Percentiles rank a stretch among this genome's conserved stretches.
phyloP scores from a whole-genome alignment of 2,797 vertebrate species.

The Cyprinella venusta region DNA sequence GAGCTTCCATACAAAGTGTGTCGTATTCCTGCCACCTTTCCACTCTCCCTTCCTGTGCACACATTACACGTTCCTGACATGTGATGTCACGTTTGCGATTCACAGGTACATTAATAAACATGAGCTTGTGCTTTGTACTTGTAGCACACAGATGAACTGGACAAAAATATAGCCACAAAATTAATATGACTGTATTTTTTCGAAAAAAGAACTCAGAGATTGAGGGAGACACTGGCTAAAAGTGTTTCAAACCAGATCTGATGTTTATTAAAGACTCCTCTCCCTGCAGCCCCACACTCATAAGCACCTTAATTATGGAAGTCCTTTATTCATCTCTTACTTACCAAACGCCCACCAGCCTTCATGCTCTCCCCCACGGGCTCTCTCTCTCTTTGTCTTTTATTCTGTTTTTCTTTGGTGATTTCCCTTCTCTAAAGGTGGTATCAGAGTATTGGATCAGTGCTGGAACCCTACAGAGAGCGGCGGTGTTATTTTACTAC shows the following conservation, averaged over 20 bases:
- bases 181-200: too few relatives aligned
- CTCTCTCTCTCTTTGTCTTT: not conserved
- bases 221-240: conserved; percentile 15
- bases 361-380: not conserved
- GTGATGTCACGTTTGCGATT: not conserved
- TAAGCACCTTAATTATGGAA: conserved; percentile 35
- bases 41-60: not conserved
- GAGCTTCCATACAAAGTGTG: not conserved
- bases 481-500: conserved; percentile 13
- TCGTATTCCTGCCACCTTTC: not conserved
- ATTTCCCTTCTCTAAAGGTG: conserved; percentile 7
- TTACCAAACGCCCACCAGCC: conserved; percentile 32
- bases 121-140: not conserved
- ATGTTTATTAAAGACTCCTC: conserved; percentile 44
- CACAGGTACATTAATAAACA: not conserved
- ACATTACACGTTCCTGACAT: not conserved
- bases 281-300: conserved; percentile 26
- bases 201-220: conserved; percentile 14
- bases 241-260: conserved; percentile 32
- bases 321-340: conserved; percentile 37
- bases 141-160: not conserved
- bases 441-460: conserved; percentile 17
- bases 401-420: conserved; percentile 19
- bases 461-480: conserved; percentile 27
- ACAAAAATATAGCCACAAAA: too few relatives aligned